Percentiles rank a stretch among this genome's conserved stretches.
These are phyloP conservation scores for Aphelocoma californica DNA, from an alignment of 2,797 vertebrate species.

Conservation along the genomic window DNA sequence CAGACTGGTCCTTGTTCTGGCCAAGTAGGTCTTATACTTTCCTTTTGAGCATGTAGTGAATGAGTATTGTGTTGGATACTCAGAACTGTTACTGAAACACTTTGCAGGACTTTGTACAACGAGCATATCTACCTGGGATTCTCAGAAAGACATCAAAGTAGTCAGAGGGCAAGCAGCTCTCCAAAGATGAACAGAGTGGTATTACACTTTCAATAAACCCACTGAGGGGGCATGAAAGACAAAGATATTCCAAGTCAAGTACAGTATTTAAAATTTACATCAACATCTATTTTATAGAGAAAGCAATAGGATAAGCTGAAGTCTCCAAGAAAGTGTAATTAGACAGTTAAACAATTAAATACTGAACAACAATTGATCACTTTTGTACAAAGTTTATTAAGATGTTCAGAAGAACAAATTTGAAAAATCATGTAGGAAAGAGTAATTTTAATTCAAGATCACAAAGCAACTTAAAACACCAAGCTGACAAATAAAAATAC, in stretches of 20 bases:
- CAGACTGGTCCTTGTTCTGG: neutral
- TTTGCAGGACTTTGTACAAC: neutral
- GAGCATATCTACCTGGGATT: neutral
- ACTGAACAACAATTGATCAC: neutral
- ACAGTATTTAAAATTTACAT: neutral
- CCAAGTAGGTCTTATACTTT: neutral
- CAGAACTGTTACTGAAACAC: neutral
- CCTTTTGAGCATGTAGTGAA: neutral
- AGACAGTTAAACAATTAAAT: neutral
- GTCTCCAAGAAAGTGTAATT: neutral
- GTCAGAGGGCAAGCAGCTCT: neutral
- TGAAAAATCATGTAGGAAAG: slow-evolving; percentile 6
- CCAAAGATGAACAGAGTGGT: neutral
- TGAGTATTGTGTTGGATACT: neutral
- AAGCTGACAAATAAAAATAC: slow-evolving; percentile 2
- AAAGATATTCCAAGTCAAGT: neutral
- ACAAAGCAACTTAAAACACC: slow-evolving; percentile 23
- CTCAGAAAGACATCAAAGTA: neutral
- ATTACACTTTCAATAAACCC: neutral
- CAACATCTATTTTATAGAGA: neutral
- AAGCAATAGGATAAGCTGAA: neutral
- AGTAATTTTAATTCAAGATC: neutral
- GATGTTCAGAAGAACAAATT: neutral
- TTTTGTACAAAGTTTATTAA: slow-evolving; percentile 60
- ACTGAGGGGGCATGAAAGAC: neutral